Evolutionary conservation across 1,140 invertebrate genomes (phyloP), one percentile per base, ranked within the genome.

Genomic region (Pogonognathellus flavescens): DNA sequence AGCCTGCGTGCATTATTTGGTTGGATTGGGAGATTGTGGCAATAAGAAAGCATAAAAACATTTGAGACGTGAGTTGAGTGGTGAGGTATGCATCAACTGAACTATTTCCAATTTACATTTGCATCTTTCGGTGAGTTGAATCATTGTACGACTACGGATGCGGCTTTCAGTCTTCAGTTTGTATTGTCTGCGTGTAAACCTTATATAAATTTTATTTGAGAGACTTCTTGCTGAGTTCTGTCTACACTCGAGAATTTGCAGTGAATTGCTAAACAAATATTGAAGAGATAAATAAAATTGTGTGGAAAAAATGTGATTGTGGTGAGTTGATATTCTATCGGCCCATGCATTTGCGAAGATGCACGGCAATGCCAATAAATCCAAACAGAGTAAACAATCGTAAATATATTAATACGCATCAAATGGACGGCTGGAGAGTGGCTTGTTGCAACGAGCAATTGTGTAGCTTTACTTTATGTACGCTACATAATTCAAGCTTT

Each of bases 401-500:
- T 41, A 6, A 41, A 41, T 6, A 41, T 41, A 41, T 41, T 41
- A 3, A 6, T 3, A 41, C 31, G 66, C 66, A 72, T 72, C 25
- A 72, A 49, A 16, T 6, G 31, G 6, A 41, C 31, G 31, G 6
- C 31, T 6, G 31, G 6, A 41, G 31, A 41, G 31, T 41, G 31
- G n/a, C n/a, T 41, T 41, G 31, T 41, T 41, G 31, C 31, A 41
- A 6, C 2, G 31, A 41, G 31, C 2, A 1, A 41, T 3, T 41
- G 31, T 41, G 6, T 41, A 41, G 31, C 31, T 41, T 6, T 72
- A 31, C 41, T 16, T 72, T 72, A n/a, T n/a, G n/a, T n/a, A 22
- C 41, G 66, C 16, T 72, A 72, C 66, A 72, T 72, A 72, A 72
- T 72, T 72, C 66, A 72, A 41, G 25, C 25, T 70, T 41, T 70